Percentiles rank a stretch among this genome's conserved stretches.
These are phyloP conservation scores for Eurosta solidaginis DNA, from an alignment of 1,140 invertebrate genomes.

Conservation along the genomic window DNA sequence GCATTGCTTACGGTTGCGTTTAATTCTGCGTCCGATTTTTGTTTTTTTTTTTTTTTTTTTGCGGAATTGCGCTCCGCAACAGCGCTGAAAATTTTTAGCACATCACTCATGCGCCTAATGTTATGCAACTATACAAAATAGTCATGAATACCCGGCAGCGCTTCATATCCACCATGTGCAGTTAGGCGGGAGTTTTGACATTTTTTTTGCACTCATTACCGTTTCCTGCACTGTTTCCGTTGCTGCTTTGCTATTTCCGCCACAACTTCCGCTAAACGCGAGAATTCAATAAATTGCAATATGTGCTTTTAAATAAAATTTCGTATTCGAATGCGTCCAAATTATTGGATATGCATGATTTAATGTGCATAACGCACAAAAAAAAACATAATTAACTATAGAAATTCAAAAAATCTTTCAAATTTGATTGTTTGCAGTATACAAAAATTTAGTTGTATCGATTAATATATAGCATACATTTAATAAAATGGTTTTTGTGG, in stretches of 20 bases:
- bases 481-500: too few species aligned
- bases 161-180: neutral
- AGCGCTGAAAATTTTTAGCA: neutral
- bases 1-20: too few species aligned
- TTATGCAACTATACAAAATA: neutral
- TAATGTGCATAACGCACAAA: neutral
- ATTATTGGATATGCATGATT: neutral
- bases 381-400: too few species aligned
- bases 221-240: neutral
- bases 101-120: neutral
- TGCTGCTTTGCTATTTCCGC: constrained; percentile 5
- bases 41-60: too few species aligned
- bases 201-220: constrained; percentile 8
- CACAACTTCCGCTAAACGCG: neutral
- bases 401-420: too few species aligned
- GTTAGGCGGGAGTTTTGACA: neutral
- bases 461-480: too few species aligned
- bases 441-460: too few species aligned
- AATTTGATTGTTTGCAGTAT: too few species aligned
- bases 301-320: neutral
- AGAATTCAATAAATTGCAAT: constrained; percentile 15
- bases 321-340: neutral
- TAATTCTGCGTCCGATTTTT: too few species aligned
- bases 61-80: too few species aligned
- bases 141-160: neutral